Base-by-base conservation (phyloP, 2,888 invertebrate genomes). In the Strigamia maritima region DNA sequence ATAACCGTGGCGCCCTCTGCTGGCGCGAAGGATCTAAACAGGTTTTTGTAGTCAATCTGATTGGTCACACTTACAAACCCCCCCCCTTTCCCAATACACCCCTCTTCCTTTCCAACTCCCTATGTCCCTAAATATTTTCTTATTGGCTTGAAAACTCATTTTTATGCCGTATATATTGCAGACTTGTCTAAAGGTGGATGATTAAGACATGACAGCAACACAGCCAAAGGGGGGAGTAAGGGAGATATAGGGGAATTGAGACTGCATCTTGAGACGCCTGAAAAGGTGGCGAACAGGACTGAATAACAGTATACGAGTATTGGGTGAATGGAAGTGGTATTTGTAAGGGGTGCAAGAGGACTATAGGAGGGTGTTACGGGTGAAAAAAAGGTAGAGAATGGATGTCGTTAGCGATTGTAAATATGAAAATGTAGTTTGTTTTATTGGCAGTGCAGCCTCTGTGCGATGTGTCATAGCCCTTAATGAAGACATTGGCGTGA, bases 401-500 rank as follows among this genome's bases (percentile, higher is more conserved):
- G 60, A n/a, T 44, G 44, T 65, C 60, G 60, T 65, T 65, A 65
- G 22, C 22, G 60, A 24, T 65, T 65, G 60, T 65, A 65, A 65
- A 65, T 65, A 65, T 65, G 60, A 65, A 65, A 65, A 24, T 65
- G 22, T n/a, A 65, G 60, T 44, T 44, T n/a, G 44, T 44, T 44
- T 44, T 44, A 44, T 44, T 44, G 44, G 44, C 16, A 44, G 16
- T 12, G 14, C 16, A 24, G 60, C 60, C 60, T 65, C 60, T 65
- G 60, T 65, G 60, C 24, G 60, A 65, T 65, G 60, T 65, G 60
- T 65, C 60, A 65, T 65, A 12, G 60, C 19, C 60, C 60, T 65
- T 65, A 65, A 65, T 65, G 60, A 65, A 65, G 60, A 65, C 60
- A 65, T 65, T 65, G 60, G 60, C 60, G 60, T 65, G 60, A 65